A percentile compares a stretch with the other conserved stretches of the same genome.
These are phyloP conservation scores for Rhinolophus ferrumequinum DNA, from an alignment of 2,113 vertebrate species.

Conservation along the genomic window DNA sequence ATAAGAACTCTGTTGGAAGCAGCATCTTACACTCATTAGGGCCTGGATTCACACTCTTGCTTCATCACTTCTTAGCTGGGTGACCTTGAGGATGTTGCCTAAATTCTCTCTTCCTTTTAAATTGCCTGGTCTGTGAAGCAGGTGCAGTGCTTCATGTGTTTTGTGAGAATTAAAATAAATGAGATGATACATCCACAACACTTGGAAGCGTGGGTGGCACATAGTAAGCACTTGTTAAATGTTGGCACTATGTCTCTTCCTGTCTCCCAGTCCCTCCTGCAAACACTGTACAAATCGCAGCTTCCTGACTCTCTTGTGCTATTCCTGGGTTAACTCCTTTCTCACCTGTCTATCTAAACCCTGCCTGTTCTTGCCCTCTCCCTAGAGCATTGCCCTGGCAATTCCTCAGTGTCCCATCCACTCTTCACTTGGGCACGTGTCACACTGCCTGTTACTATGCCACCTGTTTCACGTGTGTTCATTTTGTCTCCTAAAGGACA, in stretches of 20 bases:
- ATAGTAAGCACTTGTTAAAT: not conserved
- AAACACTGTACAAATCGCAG: not conserved
- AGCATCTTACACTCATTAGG: not conserved
- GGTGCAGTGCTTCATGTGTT: not conserved
- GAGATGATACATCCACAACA: not conserved
- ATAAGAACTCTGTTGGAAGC: not conserved
- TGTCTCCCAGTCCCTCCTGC: not conserved
- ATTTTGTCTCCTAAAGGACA: not conserved
- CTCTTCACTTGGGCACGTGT: not conserved
- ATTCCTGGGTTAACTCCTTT: not conserved
- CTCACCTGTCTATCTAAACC: no score
- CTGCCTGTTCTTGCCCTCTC: not conserved
- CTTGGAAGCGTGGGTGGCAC: not conserved
- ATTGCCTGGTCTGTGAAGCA: not conserved
- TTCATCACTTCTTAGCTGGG: not conserved
- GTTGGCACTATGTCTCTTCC: not conserved
- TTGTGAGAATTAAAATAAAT: not conserved
- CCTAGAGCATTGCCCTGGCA: not conserved
- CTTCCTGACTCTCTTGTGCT: not conserved
- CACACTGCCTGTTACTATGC: not conserved
- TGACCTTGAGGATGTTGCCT: not conserved
- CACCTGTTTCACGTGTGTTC: not conserved
- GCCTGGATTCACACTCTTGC: not conserved
- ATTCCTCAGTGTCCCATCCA: accelerated
- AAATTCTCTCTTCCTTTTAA: not conserved